Percentiles rank a stretch among this genome's conserved stretches.
These are phyloP conservation scores for Nesogale talazaci DNA, from an alignment of 2,113 vertebrate species.

Conservation along the genomic window DNA sequence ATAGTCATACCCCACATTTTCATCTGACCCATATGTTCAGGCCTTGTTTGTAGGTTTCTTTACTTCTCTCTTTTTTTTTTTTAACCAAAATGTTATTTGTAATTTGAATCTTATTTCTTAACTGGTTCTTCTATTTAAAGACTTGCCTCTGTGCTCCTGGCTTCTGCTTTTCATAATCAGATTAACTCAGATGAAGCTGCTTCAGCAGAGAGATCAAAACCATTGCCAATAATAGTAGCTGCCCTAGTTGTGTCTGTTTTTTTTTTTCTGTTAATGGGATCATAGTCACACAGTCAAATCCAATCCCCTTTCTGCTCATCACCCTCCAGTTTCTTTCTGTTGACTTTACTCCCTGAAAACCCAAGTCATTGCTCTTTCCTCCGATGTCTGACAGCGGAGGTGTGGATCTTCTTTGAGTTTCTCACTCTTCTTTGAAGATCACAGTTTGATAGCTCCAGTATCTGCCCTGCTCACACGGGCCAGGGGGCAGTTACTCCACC, in stretches of 20 bases:
- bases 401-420: background rate
- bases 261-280: conserved; percentile 3
- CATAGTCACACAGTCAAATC: background rate
- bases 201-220: conserved; percentile 46
- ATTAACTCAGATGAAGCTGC: conserved; percentile 72
- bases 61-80: too few relatives aligned
- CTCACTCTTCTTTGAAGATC: background rate
- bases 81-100: background rate
- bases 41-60: background rate
- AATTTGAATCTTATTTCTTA: conserved; percentile 38
- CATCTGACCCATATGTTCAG: background rate
- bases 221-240: conserved; percentile 62
- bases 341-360: background rate
- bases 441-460: background rate
- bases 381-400: background rate
- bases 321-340: background rate
- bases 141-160: conserved; percentile 40
- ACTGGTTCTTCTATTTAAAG: background rate
- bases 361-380: background rate
- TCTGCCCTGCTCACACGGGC: background rate
- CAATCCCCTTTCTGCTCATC: background rate
- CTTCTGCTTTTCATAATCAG: conserved; percentile 63
- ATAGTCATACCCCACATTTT: background rate
- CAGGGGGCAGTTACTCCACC: background rate
- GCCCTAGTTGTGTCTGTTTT: conserved; percentile 65